Percentiles rank a stretch among this genome's conserved stretches.
These are phyloP conservation scores for Colaptes auratus DNA, from an alignment of 2,113 vertebrate species.

Conservation along the genomic window DNA sequence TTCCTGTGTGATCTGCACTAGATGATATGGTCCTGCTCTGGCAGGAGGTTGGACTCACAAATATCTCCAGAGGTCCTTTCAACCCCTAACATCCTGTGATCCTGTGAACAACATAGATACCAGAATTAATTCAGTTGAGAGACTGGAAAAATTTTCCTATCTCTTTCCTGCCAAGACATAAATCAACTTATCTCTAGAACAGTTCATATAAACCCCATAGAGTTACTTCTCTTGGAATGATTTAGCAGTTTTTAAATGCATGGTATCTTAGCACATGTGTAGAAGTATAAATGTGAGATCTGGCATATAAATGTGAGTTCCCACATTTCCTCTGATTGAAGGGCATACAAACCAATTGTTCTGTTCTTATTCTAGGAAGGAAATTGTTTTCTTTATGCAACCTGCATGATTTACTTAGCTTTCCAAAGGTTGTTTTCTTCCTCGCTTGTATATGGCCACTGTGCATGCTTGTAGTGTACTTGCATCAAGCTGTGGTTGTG, in stretches of 20 bases:
- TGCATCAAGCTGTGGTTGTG: constrained; percentile 18
- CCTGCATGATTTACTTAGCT: constrained; percentile 7
- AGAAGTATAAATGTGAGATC: not conserved
- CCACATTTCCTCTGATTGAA: not conserved
- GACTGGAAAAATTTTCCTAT: constrained; percentile 40
- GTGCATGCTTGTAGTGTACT: constrained; percentile 21
- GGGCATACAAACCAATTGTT: not conserved
- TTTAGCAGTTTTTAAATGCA: constrained; percentile 44
- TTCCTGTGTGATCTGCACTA: too few species aligned
- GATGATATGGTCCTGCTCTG: too few species aligned
- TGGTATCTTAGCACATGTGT: not conserved
- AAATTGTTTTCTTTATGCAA: constrained; percentile 1
- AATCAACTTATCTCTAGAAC: constrained; percentile 35
- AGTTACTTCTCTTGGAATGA: constrained; percentile 14
- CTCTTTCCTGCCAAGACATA: constrained; percentile 23
- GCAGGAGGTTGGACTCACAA: too few species aligned
- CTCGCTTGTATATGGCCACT: constrained; percentile 1
- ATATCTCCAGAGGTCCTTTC: too few species aligned
- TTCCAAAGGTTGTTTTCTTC: not conserved
- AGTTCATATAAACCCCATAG: constrained; percentile 15
- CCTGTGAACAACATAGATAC: not conserved
- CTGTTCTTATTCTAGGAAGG: not conserved
- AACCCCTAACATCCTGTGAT: too few species aligned
- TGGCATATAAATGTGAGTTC: not conserved
- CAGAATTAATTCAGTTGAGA: constrained; percentile 16